These are phyloP conservation scores for Mastigias papua DNA, from an alignment of 30 jellyfish, hydroid and myxozoan genomes.

Conservation along the genomic window DNA sequence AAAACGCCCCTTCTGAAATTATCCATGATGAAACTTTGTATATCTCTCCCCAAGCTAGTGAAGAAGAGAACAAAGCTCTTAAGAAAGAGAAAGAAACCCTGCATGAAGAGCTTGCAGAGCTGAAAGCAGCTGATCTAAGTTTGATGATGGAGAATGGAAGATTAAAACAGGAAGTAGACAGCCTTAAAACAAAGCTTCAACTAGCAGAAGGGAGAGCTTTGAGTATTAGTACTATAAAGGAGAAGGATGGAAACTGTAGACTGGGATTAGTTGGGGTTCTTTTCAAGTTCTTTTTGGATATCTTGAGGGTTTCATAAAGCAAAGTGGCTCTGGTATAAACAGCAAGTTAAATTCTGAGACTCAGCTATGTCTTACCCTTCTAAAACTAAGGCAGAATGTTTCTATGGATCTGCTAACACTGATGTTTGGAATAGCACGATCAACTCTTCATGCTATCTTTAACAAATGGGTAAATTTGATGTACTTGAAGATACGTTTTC, in stretches of 20 bases:
- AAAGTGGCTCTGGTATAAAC: not conserved
- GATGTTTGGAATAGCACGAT: constrained; percentile 32
- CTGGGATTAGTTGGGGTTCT: not conserved
- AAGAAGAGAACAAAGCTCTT: not conserved
- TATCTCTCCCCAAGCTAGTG: not conserved
- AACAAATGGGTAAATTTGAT: constrained; percentile 45
- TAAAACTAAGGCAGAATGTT: constrained; percentile 46
- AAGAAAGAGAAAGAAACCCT: not conserved
- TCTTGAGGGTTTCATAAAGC: not conserved
- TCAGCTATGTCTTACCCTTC: constrained; percentile 50
- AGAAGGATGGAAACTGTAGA: not conserved
- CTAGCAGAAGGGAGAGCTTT: not conserved
- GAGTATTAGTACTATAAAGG: not conserved
- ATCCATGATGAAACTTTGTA: not conserved
- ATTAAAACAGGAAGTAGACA: not conserved
- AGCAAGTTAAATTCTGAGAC: constrained; percentile 20
- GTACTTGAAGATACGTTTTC: constrained; percentile 20
- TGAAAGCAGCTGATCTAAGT: not conserved
- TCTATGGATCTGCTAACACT: constrained; percentile 34
- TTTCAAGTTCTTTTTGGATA: not conserved
- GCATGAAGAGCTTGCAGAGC: not conserved
- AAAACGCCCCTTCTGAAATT: not conserved
- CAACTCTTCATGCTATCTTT: not conserved
- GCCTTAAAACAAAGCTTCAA: not conserved
- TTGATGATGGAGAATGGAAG: not conserved